Evolutionary conservation across 2,113 vertebrate genomes (phyloP), one percentile per base, ranked within the genome.

Genomic region (Oryzias woworae): DNA sequence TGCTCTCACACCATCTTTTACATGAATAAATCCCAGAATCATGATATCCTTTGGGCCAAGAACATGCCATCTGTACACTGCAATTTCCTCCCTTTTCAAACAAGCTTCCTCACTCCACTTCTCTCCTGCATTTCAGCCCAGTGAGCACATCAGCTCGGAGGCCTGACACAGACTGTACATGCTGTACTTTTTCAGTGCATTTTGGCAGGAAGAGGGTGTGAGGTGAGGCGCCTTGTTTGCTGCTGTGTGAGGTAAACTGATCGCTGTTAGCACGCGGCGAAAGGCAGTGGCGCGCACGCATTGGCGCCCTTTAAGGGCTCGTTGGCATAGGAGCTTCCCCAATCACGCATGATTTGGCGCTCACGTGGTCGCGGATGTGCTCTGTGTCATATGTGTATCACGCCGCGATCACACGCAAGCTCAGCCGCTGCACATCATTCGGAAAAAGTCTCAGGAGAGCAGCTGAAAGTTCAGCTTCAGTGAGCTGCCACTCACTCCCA

Each of bases 51-150:
- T 17, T 53, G 59, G 78, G 81, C 77, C 69, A 73, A 66, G 75
- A 79, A 84, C 42, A 51, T 45, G 56, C 85, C 83, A 87, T 90
- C 87, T 89, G 84, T 22, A 81, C 78, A 52, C 47, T 56, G 65
- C 71, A 54, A 58, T 61, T 68, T 78, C 63, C 63, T 82, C 66
- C 48, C 22, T 51, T 65, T 68, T 61, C 65, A 69, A 64, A 62
- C 17, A 48, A 48, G 59, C 69, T 24, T 53, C 67, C 14, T 65
- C 57, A 53, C 66, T 41, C 61, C 53, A 2, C 54, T 58, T 16
- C 28, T 50, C 41, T 69, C 53, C 66, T 53, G 41, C 54, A n/a
- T 57, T 36, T 61, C 49, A 53, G 62, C 68, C 53, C 60, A 43
- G 53, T 13, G 42, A 56, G 70, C 36, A 20, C 55, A 66, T 41